Base-by-base conservation (phyloP, 2,888 invertebrate species). In the Tenthredo mesomela region DNA sequence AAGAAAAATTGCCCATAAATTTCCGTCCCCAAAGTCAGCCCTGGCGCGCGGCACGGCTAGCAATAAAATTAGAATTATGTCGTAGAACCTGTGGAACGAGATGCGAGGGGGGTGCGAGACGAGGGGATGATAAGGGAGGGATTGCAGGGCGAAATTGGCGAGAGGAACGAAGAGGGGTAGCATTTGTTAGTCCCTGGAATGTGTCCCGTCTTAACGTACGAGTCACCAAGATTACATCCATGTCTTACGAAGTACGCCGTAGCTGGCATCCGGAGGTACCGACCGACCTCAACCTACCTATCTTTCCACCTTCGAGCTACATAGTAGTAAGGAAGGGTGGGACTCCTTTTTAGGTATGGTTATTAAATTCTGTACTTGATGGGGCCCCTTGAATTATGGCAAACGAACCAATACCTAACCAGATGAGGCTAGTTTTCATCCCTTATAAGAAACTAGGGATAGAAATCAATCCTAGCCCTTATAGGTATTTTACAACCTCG, bases 1-100 rank as follows among this genome's bases (percentile, higher is more conserved):
- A 93, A 92, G 93, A 93, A 93, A 93, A 93, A 93, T 93, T 91
- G 91, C 89, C 90, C 92, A 91, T 93, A 93, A 93, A 93, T 92
- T 92, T 89, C 87, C 87, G 88, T 88, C 85, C 89, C 87, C 88
- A 86, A 85, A 85, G 86, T 85, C 80, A 85, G 85, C 43, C 58
- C 33, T 37, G 86, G 85, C 85, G 89, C 89, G 90, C 89, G 88
- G 87, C 90, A 87, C 86, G 90, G 87, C 85, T 86, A 89, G 90
- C 90, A 93, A 93, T 93, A 92, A 93, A 93, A 93, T 92, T 91
- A 92, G 91, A 93, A 92, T 93, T 92, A 92, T 92, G 93, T 91
- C 90, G 88, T 86, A 86, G 70, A 37, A 61, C 50, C 82, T 82
- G 37, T 65, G 70, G 84, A 84, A 82, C 73, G 85, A 83, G 85